Base-by-base conservation (phyloP, 2,113 vertebrate genomes). In the Formicarius rufipectus region DNA sequence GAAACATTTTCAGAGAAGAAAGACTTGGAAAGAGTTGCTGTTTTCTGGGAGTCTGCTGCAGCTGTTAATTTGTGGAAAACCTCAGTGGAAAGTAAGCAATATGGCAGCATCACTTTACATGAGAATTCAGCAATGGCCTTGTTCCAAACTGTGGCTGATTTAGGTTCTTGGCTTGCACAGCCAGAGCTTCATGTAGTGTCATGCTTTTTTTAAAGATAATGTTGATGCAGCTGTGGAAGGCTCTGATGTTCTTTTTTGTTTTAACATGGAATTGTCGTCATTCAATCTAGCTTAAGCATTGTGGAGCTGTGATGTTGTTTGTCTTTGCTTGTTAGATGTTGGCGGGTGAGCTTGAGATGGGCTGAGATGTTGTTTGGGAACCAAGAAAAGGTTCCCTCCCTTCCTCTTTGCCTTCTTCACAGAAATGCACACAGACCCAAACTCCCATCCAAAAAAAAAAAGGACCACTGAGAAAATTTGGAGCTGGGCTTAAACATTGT, bases 51-150 rank as follows among this genome's bases (percentile, higher is more conserved):
- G 95, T 89, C 92, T 96, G 82, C 93, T 98, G 97, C 97, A 98
- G 96, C 97, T 98, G 97, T 96, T 98, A 92, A 95, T 97, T 97
- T 94, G 96, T 96, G 96, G 97, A 95, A 97, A 97, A 94, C 94
- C 97, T 98, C 96, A 87, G 94, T 96, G 97, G 97, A 97, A 97
- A 98, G 96, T 96, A 95, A 97, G 97, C 94, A 93, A 96, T 93
- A 96, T 95, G 85, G 92, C 93, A 82, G 95, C 96, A 95, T 96
- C 15, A 1, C 97, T 97, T 97, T 86, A 93, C 93, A 82, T 3
- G 44, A 94, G 91, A 95, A 87, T 93, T 93, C 89, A 92, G 95
- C 47, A 27, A 82, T 96, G 97, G 98, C 97, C 76, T 69, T 6
- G 0, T 94, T 97, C 98, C 97, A 97, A 82, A 87, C 95, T 31